Evolutionary conservation across 2,888 invertebrate species (phyloP).

Genomic region (Orthosia incerta): DNA sequence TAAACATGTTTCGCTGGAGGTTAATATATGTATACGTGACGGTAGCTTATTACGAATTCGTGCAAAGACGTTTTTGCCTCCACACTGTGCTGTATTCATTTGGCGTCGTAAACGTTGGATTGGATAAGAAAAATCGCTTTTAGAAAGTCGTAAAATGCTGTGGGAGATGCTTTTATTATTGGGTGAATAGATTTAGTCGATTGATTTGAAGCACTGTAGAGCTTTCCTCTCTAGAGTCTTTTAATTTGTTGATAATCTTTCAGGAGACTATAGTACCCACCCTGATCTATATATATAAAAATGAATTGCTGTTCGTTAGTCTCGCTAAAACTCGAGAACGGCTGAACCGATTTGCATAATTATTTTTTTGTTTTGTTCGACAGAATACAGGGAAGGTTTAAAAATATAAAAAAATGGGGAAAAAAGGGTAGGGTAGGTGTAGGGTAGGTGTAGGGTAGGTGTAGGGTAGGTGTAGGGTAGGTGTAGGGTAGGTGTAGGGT

Average conservation of each 20-base stretch:
- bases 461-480: too few species aligned
- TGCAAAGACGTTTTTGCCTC: slow-evolving; percentile 43
- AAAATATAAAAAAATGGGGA: too few species aligned
- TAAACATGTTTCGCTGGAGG: slow-evolving; percentile 54
- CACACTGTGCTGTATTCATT: slow-evolving; percentile 49
- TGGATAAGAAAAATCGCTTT: slow-evolving; percentile 53
- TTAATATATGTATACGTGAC: slow-evolving; percentile 64
- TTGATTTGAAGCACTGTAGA: slow-evolving; percentile 27
- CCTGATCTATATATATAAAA: too few species aligned
- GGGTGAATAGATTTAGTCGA: slow-evolving; percentile 30
- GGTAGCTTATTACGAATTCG: slow-evolving; percentile 58
- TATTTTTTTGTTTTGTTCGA: too few species aligned
- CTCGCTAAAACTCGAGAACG: too few species aligned
- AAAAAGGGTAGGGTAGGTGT: too few species aligned
- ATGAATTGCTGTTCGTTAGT: too few species aligned
- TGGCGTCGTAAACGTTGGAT: slow-evolving; percentile 49
- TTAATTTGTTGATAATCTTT: neutral
- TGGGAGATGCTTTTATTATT: slow-evolving; percentile 36
- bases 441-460: too few species aligned
- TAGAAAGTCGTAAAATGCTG: slow-evolving; percentile 35
- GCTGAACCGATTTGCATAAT: too few species aligned
- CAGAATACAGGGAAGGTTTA: too few species aligned
- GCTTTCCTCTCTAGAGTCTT: neutral
- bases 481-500: too few species aligned
- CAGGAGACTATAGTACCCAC: too few species aligned